phyloP scores from a whole-genome alignment of 2,113 vertebrate genomes.

The Coreoperca whiteheadi region DNA sequence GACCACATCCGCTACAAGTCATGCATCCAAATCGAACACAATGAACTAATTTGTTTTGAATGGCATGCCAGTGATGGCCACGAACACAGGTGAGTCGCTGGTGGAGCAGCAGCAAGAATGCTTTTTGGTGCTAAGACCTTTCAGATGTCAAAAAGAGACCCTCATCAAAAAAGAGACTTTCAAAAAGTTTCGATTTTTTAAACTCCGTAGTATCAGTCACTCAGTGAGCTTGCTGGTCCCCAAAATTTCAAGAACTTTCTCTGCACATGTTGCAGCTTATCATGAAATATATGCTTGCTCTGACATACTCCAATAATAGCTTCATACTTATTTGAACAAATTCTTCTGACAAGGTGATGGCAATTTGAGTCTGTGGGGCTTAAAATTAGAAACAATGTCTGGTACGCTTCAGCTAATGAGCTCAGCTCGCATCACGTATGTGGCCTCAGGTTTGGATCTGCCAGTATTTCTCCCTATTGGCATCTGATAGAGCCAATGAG shows the following conservation, averaged over 20 bases:
- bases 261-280: not conserved
- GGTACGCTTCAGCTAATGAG: slow-evolving; percentile 25
- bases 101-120: not conserved
- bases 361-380: slow-evolving; percentile 19
- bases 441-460: slow-evolving; percentile 25
- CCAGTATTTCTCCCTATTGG: not conserved
- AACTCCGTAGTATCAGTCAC: not conserved
- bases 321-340: not conserved
- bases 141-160: too few relatives aligned
- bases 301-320: not conserved
- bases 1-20: slow-evolving; percentile 8
- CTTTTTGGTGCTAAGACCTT: not conserved
- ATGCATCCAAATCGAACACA: slow-evolving; percentile 44
- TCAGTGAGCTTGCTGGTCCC: not conserved
- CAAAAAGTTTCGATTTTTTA: too few relatives aligned
- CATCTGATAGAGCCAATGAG: not conserved
- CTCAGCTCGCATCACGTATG: slow-evolving; percentile 14
- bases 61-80: not conserved
- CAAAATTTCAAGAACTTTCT: not conserved
- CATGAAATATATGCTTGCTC: not conserved
- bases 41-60: slow-evolving; percentile 42
- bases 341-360: slow-evolving; percentile 1
- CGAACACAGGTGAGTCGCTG: slow-evolving; percentile 7
- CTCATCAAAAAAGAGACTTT: too few relatives aligned
- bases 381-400: slow-evolving; percentile 38